A percentile compares a stretch with the other conserved stretches of the same genome.
Conservation (phyloP, 2,113 vertebrate species). For the Felis chaus region DNA sequence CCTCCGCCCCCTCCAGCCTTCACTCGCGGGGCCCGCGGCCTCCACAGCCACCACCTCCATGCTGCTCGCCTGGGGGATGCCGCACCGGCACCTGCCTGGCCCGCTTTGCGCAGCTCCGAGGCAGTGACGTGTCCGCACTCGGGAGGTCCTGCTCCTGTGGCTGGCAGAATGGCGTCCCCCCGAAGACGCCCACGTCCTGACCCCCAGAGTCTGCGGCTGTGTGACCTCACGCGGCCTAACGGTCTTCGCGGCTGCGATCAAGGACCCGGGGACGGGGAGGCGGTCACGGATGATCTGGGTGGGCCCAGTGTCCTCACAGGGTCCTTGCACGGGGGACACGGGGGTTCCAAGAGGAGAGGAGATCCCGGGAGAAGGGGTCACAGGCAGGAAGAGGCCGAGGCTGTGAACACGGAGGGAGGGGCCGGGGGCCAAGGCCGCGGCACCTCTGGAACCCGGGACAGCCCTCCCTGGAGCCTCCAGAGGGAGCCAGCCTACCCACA, state of each 20-base stretch:
- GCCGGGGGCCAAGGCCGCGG: neutral
- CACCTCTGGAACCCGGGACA: too few species aligned
- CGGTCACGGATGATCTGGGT: neutral
- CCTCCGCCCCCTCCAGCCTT: neutral
- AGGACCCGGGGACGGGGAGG: neutral
- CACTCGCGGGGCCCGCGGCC: neutral
- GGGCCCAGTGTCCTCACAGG: neutral
- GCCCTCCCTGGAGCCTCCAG: neutral
- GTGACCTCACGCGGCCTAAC: neutral
- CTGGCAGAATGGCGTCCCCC: neutral
- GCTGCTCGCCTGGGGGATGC: fast-evolving
- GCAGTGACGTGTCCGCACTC: fast-evolving
- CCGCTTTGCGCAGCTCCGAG: fast-evolving
- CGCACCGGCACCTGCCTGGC: neutral
- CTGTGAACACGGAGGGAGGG: fast-evolving
- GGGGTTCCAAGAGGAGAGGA: too few species aligned
- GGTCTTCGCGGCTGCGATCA: neutral
- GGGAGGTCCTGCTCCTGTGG: neutral
- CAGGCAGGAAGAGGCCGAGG: neutral
- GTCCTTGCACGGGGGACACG: too few species aligned
- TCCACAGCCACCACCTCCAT: fast-evolving
- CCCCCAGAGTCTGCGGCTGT: neutral
- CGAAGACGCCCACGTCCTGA: fast-evolving
- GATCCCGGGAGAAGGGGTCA: too few species aligned
- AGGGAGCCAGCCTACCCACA: neutral